These are phyloP conservation scores for Callionymus lyra DNA, from an alignment of 2,113 vertebrate species.

Conservation along the genomic window DNA sequence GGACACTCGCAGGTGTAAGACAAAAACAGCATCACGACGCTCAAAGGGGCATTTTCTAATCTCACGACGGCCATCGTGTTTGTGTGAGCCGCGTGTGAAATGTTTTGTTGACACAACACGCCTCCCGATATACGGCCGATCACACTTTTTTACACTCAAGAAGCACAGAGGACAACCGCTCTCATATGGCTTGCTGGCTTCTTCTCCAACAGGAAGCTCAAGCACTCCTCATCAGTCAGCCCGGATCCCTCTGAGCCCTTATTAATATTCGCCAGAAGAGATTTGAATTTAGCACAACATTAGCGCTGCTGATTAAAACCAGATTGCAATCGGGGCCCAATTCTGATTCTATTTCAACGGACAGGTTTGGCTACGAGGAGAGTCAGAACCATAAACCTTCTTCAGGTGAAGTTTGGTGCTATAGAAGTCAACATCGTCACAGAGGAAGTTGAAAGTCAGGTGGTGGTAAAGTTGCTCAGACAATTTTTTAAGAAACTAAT, in stretches of 20 bases:
- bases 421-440: no score
- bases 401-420: no score
- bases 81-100: conserved; percentile 14
- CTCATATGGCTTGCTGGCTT: conserved; percentile 29
- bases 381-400: no score
- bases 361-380: no score
- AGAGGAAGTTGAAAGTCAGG: no score
- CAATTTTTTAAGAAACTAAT: no score
- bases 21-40: conserved; percentile 17
- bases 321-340: conserved; percentile 22
- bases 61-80: no score
- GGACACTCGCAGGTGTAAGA: conserved; percentile 18
- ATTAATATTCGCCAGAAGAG: conserved; percentile 47
- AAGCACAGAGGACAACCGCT: conserved; percentile 27
- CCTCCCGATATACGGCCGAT: conserved; percentile 2
- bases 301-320: conserved; percentile 38
- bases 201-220: conserved; percentile 10
- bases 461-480: no score
- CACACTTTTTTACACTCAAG: conserved; percentile 22
- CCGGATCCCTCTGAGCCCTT: conserved; percentile 29
- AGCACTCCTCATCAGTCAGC: conserved; percentile 21
- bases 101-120: no score
- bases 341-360: no score
- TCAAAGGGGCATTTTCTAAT: conserved; percentile 11
- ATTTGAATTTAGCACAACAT: conserved; percentile 44